These are phyloP conservation scores for Dynastes tityus DNA, from an alignment of 2,888 invertebrate genomes.

Conservation along the genomic window DNA sequence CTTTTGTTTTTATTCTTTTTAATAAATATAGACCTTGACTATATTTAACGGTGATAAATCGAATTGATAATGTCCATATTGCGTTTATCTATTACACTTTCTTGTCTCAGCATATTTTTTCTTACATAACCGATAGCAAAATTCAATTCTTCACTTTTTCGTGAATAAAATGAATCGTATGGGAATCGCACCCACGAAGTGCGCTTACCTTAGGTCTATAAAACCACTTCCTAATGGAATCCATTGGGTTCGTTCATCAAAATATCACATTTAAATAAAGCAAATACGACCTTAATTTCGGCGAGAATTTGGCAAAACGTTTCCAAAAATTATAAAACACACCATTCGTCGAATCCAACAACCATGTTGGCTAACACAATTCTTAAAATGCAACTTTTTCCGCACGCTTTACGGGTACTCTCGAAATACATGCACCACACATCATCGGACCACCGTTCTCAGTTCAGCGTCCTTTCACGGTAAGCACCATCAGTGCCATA, in stretches of 20 bases:
- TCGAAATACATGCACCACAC: conserved; percentile 34
- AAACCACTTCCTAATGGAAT: conserved; percentile 61
- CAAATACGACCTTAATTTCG: conserved; percentile 38
- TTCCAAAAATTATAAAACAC: conserved; percentile 46
- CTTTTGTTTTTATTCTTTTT: conserved; percentile 52
- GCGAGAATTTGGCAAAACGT: conserved; percentile 42
- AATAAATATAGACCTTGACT: conserved; percentile 47
- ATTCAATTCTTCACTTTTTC: neutral
- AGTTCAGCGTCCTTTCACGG: conserved; percentile 29
- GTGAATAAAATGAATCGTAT: neutral
- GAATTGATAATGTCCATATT: conserved; percentile 18
- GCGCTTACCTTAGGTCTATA: conserved; percentile 60
- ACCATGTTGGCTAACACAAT: conserved; percentile 53
- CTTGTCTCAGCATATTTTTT: neutral
- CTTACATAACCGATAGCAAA: neutral
- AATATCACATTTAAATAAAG: conserved; percentile 49
- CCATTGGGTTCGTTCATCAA: conserved; percentile 52
- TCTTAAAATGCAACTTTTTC: conserved; percentile 44
- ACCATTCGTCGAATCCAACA: conserved; percentile 46
- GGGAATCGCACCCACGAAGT: conserved; percentile 3
- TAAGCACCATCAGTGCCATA: conserved; percentile 32
- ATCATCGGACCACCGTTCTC: conserved; percentile 16
- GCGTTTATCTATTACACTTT: conserved; percentile 2
- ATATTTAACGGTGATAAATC: conserved; percentile 44
- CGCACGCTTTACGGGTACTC: conserved; percentile 44